phyloP scores from a whole-genome alignment of 2,797 vertebrate species.

The Lerista edwardsae region DNA sequence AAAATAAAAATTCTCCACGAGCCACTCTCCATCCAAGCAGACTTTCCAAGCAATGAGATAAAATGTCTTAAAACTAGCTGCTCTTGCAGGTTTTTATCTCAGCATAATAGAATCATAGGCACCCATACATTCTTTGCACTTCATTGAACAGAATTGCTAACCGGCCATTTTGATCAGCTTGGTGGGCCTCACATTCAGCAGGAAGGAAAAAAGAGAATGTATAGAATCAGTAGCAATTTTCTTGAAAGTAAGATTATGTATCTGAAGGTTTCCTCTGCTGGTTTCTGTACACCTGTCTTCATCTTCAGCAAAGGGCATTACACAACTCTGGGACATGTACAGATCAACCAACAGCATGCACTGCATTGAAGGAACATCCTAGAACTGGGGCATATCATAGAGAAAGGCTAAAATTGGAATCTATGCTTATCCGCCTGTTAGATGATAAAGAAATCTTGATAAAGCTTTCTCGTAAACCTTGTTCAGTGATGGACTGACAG shows the following conservation, averaged over 20 bases:
- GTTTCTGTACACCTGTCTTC: background rate
- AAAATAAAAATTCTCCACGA: conserved; percentile 21
- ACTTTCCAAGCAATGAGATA: conserved; percentile 37
- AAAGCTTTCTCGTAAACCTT: background rate
- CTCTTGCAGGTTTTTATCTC: conserved; percentile 9
- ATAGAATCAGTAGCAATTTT: background rate
- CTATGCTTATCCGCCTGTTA: background rate
- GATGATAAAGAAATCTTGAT: background rate
- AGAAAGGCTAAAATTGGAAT: background rate
- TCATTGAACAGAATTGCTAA: conserved; percentile 7
- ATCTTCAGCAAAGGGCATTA: background rate
- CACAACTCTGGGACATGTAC: background rate
- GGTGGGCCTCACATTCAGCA: background rate
- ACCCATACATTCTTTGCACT: background rate
- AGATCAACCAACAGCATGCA: background rate
- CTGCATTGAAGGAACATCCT: background rate
- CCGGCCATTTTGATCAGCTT: conserved; percentile 4
- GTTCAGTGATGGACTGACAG: background rate
- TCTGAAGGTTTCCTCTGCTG: background rate
- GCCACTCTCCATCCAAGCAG: background rate
- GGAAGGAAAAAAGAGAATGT: background rate
- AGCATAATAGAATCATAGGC: background rate
- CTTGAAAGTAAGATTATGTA: background rate
- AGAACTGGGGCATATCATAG: background rate
- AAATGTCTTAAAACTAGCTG: background rate